Base-by-base conservation (phyloP, 2,888 invertebrate genomes). In the Sabellastarte sp. region DNA sequence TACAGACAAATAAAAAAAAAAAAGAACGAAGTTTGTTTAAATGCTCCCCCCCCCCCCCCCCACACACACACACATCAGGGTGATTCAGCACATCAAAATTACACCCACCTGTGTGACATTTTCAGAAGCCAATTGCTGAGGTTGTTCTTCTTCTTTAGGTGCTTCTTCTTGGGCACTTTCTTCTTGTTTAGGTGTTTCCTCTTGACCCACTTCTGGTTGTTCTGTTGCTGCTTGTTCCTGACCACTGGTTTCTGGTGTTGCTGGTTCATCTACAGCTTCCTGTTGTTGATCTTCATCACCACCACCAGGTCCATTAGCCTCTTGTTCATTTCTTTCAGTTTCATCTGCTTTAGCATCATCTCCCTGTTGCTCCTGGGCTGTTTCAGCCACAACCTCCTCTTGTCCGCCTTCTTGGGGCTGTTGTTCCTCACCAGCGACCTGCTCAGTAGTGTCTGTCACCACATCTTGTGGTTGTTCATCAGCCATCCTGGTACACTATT, bases 101-200 rank as follows among this genome's bases (percentile, higher is more conserved):
- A n/a, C n/a, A n/a, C n/a, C n/a, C n/a, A n/a, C n/a, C n/a, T n/a
- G n/a, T n/a, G n/a, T n/a, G n/a, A n/a, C n/a, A n/a, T n/a, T n/a
- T n/a, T n/a, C n/a, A n/a, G n/a, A n/a, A 4, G 55, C 30, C 30
- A 3, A 28, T 24, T 32, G 28, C 10, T 24, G 57, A 41, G 31
- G 30, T 28, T 55, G 31, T 31, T 59, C 55, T 61, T 68, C 64
- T 30, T n/a, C 41, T 29, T 64, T 15, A 20, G 4, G 15, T 41
- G 28, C 32, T 20, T 33, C 52, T 50, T 51, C 41, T 5, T 63
- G 51, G 57, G 64, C 66, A 24, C 50, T 60, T 57, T 50, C 61
- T 53, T 61, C 61, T 3, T 61, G 59, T 33, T 51, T 58, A 33
- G 64, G 60, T 33, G 30, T 57, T 32, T 61, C 51, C 50, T 67